These are phyloP conservation scores for Pseudorasbora parva DNA, from an alignment of 2,113 vertebrate species.

Conservation along the genomic window DNA sequence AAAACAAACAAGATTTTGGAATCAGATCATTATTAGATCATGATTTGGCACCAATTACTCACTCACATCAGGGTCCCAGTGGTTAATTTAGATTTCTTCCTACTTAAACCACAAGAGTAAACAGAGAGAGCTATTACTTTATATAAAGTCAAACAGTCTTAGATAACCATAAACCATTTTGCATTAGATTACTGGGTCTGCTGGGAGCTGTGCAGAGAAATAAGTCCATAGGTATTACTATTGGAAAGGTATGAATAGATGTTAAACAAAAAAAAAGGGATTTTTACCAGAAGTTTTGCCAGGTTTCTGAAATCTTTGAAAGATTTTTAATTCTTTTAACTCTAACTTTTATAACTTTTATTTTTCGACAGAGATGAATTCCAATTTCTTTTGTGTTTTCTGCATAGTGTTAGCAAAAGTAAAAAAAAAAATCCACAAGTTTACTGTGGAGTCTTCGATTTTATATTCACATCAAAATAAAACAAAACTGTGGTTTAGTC, in stretches of 20 bases:
- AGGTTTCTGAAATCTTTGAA: neutral
- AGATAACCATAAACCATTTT: neutral
- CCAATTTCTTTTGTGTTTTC: neutral
- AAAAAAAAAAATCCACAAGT: neutral
- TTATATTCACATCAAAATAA: too few relatives aligned
- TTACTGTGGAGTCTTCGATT: too few relatives aligned
- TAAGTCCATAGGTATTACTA: neutral
- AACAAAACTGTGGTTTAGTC: too few relatives aligned
- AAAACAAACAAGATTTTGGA: constrained; percentile 5
- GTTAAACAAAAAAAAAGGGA: too few relatives aligned
- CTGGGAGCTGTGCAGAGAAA: neutral
- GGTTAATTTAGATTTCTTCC: neutral
- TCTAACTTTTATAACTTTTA: too few relatives aligned
- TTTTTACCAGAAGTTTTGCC: neutral
- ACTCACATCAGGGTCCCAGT: neutral
- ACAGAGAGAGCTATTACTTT: neutral
- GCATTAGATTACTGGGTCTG: neutral
- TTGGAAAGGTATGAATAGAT: neutral
- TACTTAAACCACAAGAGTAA: constrained; percentile 22
- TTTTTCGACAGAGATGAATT: neutral
- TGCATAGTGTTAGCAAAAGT: neutral
- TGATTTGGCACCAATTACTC: neutral
- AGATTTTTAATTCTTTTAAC: neutral
- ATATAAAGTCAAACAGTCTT: neutral
- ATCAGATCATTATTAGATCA: neutral